phyloP scores from a whole-genome alignment of 1,140 invertebrate genomes.

The Ceratoteleas bidentatus region DNA sequence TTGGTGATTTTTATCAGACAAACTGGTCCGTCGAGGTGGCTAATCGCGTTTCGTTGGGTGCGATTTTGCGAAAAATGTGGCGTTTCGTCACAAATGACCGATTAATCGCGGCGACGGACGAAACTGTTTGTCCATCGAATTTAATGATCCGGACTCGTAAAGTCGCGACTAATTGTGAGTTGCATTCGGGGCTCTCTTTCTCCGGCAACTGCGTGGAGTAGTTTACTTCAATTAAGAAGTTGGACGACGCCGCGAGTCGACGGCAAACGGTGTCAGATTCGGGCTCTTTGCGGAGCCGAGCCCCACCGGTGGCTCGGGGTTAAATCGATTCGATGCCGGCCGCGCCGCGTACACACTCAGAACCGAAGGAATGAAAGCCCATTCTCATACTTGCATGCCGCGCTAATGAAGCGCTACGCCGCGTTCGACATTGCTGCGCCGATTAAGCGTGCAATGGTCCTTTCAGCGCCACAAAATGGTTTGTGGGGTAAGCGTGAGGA shows the following conservation, averaged over 20 bases:
- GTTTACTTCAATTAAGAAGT: slow-evolving; percentile 67
- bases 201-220: slow-evolving; percentile 29
- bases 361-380: slow-evolving; percentile 46
- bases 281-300: slow-evolving; percentile 51
- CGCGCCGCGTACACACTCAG: slow-evolving; percentile 27
- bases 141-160: slow-evolving; percentile 51
- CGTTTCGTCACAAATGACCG: slow-evolving; percentile 33
- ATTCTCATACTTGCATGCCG: slow-evolving; percentile 60
- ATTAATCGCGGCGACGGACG: slow-evolving; percentile 39
- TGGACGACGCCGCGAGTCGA: slow-evolving; percentile 43
- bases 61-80: slow-evolving; percentile 15
- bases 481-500: too few relatives aligned
- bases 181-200: slow-evolving; percentile 37
- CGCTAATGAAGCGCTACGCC: slow-evolving; percentile 44
- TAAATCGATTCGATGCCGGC: slow-evolving; percentile 58
- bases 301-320: slow-evolving; percentile 10
- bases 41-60: slow-evolving; percentile 6
- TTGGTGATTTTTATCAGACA: too few relatives aligned
- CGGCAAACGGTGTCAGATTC: slow-evolving; percentile 59
- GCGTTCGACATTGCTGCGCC: slow-evolving; percentile 33
- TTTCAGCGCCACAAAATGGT: too few relatives aligned
- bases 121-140: slow-evolving; percentile 57
- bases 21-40: not conserved
- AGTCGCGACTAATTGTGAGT: slow-evolving; percentile 56
- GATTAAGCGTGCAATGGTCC: slow-evolving; percentile 16